Conservation (phyloP, 53 echinoderm and acorn worm species). For the Henricia sp. region DNA sequence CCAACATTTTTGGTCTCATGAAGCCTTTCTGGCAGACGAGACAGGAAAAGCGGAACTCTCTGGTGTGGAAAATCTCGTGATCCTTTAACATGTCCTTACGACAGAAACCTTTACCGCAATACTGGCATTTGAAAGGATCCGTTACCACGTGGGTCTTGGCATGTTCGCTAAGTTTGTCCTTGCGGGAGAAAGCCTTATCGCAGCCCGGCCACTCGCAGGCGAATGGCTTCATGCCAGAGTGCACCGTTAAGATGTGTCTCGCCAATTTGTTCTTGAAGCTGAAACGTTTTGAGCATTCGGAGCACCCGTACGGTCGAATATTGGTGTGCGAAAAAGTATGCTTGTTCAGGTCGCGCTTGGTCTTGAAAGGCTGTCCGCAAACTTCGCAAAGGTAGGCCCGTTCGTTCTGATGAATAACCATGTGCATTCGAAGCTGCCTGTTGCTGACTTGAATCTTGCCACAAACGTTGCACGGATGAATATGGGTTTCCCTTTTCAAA, state of each 20-base stretch:
- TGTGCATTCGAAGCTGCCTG: slow-evolving; percentile 87
- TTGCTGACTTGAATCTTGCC: slow-evolving; percentile 83
- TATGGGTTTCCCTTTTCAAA: slow-evolving; percentile 68
- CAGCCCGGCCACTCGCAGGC: slow-evolving; percentile 72
- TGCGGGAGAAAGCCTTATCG: slow-evolving; percentile 83
- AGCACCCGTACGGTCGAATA: slow-evolving; percentile 76
- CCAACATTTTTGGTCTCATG: slow-evolving; percentile 86
- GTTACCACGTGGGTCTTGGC: slow-evolving; percentile 74
- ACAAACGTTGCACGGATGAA: slow-evolving; percentile 75
- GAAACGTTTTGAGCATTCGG: slow-evolving; percentile 81
- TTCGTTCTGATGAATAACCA: slow-evolving; percentile 71
- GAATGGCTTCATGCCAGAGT: slow-evolving; percentile 75
- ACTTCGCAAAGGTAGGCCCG: slow-evolving; percentile 83
- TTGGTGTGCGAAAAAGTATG: slow-evolving; percentile 81
- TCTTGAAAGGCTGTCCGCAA: slow-evolving; percentile 88
- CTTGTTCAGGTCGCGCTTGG: slow-evolving; percentile 82
- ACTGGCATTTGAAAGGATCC: slow-evolving; percentile 72
- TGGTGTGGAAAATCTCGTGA: slow-evolving; percentile 88
- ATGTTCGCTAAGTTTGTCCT: slow-evolving; percentile 92
- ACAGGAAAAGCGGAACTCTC: slow-evolving; percentile 84
- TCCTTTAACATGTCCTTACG: slow-evolving; percentile 89
- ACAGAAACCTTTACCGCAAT: slow-evolving; percentile 86
- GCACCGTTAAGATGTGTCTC: slow-evolving; percentile 84
- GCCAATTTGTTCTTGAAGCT: slow-evolving; percentile 85
- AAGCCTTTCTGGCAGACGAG: slow-evolving; percentile 81